Conservation (phyloP, 2,888 invertebrate genomes). For the Ophioninae sp. region DNA sequence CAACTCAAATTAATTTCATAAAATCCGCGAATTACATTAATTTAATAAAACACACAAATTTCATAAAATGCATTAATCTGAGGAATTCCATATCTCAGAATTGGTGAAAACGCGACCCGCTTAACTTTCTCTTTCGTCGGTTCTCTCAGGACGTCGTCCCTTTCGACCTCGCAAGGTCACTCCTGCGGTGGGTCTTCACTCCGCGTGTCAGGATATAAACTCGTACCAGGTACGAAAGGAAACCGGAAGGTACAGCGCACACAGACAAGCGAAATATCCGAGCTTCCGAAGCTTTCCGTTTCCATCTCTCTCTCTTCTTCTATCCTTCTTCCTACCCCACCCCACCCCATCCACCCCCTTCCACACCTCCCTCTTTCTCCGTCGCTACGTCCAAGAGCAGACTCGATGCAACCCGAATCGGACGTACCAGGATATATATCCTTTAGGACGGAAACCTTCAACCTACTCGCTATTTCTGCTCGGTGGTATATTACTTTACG, state of each 20-base stretch:
- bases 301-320: background rate
- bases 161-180: constrained; percentile 21
- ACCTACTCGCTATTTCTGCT: constrained; percentile 17
- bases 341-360: background rate
- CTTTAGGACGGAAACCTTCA: constrained; percentile 22
- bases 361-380: background rate
- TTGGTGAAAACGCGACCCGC: too few relatives aligned
- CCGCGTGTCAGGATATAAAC: constrained; percentile 57
- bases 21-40: too few relatives aligned
- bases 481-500: constrained; percentile 19
- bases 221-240: constrained; percentile 38
- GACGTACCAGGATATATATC: constrained; percentile 25
- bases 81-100: too few relatives aligned
- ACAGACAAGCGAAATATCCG: constrained; percentile 21
- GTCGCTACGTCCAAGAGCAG: constrained; percentile 3
- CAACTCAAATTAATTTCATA: too few relatives aligned
- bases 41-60: too few relatives aligned
- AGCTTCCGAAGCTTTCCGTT: constrained; percentile 4
- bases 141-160: background rate
- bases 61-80: too few relatives aligned
- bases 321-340: too few relatives aligned
- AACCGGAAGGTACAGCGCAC: constrained; percentile 38
- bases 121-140: too few relatives aligned
- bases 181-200: constrained; percentile 27
- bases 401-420: constrained; percentile 25